Evolutionary conservation across 2,888 invertebrate genomes (phyloP).

Genomic region (Hoplodrina ambigua): DNA sequence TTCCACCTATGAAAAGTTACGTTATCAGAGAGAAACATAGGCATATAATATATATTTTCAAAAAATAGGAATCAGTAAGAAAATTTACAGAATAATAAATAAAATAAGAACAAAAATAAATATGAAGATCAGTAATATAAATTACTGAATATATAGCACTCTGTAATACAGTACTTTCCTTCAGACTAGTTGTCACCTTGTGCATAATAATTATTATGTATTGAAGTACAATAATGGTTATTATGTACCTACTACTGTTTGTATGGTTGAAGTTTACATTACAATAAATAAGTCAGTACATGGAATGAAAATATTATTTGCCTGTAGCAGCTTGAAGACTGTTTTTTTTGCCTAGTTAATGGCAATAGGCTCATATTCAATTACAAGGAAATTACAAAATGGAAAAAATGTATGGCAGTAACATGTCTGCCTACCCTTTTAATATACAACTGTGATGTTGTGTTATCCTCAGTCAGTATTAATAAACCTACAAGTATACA

Average conservation of each 20-base stretch:
- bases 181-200: conserved; percentile 15
- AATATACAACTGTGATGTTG: too few relatives aligned
- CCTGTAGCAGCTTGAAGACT: background rate
- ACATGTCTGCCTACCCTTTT: background rate
- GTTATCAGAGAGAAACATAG: too few relatives aligned
- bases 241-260: too few relatives aligned
- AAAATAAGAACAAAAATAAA: too few relatives aligned
- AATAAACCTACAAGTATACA: background rate
- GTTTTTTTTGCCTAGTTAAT: background rate
- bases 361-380: background rate
- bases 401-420: too few relatives aligned
- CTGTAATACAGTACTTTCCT: background rate
- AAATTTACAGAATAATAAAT: too few relatives aligned
- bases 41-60: too few relatives aligned
- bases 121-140: background rate
- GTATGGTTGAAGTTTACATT: background rate
- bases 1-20: too few relatives aligned
- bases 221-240: background rate
- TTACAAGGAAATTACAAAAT: background rate
- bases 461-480: conserved; percentile 7
- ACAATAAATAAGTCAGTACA: background rate
- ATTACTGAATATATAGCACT: background rate
- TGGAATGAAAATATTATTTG: background rate
- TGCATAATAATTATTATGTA: background rate
- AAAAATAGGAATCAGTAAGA: too few relatives aligned